Conservation (phyloP, 2,888 invertebrate species). For the Drosophila sordidula region DNA sequence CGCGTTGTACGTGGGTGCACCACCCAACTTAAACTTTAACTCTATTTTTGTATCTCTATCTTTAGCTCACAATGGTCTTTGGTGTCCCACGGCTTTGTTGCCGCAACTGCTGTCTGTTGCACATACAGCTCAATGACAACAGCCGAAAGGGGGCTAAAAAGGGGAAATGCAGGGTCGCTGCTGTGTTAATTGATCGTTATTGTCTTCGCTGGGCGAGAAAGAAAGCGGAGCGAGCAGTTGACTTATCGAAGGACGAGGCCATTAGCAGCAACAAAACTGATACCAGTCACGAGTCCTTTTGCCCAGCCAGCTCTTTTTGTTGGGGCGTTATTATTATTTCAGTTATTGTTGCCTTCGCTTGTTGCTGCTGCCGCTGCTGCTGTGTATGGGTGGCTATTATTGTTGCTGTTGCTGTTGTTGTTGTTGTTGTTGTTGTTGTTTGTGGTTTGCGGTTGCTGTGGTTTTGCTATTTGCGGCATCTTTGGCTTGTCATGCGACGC, state of each 20-base stretch:
- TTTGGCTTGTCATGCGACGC: slow-evolving; percentile 74
- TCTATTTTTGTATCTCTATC: slow-evolving; percentile 12
- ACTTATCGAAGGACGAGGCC: slow-evolving; percentile 52
- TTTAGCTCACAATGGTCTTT: slow-evolving; percentile 3
- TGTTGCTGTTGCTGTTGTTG: slow-evolving; percentile 30
- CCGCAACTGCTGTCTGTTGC: slow-evolving; percentile 21
- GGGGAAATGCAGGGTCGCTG: neutral
- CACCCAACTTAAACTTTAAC: slow-evolving; percentile 7
- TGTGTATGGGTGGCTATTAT: slow-evolving; percentile 18
- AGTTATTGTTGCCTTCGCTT: slow-evolving; percentile 47
- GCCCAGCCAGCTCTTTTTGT: slow-evolving; percentile 38
- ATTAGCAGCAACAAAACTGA: slow-evolving; percentile 64
- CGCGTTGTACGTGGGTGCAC: slow-evolving; percentile 6
- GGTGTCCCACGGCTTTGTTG: slow-evolving; percentile 4
- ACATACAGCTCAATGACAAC: slow-evolving; percentile 43
- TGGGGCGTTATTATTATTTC: slow-evolving; percentile 68
- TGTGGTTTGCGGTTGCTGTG: slow-evolving; percentile 54
- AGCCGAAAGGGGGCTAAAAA: neutral
- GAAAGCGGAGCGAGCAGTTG: slow-evolving; percentile 22
- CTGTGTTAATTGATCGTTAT: slow-evolving; percentile 68
- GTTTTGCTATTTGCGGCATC: slow-evolving; percentile 74
- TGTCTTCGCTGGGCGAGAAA: slow-evolving; percentile 30
- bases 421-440: slow-evolving; percentile 32
- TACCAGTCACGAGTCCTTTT: slow-evolving; percentile 53
- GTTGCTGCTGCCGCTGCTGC: slow-evolving; percentile 20